Conservation (phyloP, 2,113 vertebrate genomes). For the Centropus unirufus region DNA sequence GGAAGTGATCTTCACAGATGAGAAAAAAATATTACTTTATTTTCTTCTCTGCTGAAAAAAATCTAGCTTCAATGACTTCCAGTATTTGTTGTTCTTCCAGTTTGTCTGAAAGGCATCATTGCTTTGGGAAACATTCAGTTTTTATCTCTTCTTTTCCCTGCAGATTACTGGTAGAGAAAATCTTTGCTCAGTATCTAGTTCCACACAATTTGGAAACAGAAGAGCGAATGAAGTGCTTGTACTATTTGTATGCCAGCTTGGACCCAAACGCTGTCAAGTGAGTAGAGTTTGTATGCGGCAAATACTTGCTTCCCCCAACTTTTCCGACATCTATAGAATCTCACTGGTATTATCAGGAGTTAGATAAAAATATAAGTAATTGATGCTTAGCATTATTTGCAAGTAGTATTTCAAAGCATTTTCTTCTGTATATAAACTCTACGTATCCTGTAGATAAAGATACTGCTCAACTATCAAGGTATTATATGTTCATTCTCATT, state of each 20-base stretch:
- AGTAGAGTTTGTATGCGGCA: slow-evolving; percentile 71
- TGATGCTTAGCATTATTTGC: background rate
- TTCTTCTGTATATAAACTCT: background rate
- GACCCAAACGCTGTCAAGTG: slow-evolving; percentile 99
- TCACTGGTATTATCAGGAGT: background rate
- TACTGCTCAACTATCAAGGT: no score
- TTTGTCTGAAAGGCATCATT: background rate
- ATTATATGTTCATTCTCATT: background rate
- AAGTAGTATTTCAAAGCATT: background rate
- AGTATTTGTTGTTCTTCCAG: background rate
- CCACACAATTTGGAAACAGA: slow-evolving; percentile 98
- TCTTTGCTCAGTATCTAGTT: slow-evolving; percentile 98
- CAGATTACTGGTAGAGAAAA: slow-evolving; percentile 97
- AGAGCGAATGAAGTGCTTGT: slow-evolving; percentile 99
- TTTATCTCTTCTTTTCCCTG: slow-evolving; percentile 35
- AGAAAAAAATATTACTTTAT: background rate
- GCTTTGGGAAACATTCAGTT: background rate
- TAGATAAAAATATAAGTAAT: background rate
- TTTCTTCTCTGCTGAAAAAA: background rate
- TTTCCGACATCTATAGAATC: background rate
- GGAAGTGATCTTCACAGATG: background rate
- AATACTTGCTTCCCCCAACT: background rate
- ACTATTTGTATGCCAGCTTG: slow-evolving; percentile 98
- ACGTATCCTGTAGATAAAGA: background rate
- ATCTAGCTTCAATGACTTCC: background rate